phyloP scores from a whole-genome alignment of 2,888 invertebrate species.

The Miltochrista miniata region DNA sequence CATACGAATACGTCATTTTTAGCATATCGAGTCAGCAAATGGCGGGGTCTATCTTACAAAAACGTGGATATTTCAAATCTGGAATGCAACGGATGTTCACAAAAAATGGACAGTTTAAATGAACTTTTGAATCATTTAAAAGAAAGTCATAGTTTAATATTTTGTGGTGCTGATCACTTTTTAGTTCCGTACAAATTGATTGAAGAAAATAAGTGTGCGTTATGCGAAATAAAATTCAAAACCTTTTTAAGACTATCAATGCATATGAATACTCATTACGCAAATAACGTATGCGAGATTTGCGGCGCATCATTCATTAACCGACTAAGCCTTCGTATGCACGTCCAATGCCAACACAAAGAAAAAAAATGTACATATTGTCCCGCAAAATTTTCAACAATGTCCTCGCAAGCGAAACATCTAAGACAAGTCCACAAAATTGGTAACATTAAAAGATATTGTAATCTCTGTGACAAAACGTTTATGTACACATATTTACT shows the following conservation, averaged over 20 bases:
- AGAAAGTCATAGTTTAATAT: conserved; percentile 38
- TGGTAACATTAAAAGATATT: conserved; percentile 24
- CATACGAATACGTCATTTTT: conserved; percentile 40
- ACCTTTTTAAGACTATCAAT: conserved; percentile 44
- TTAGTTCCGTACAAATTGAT: conserved; percentile 51
- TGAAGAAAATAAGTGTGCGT: conserved; percentile 40
- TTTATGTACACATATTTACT: conserved; percentile 45
- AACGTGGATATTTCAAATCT: conserved; percentile 57
- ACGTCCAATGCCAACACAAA: conserved; percentile 43
- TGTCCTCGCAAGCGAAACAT: conserved; percentile 23
- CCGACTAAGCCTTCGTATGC: conserved; percentile 45
- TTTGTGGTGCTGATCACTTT: conserved; percentile 39
- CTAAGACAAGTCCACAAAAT: conserved; percentile 27
- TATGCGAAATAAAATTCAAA: conserved; percentile 45
- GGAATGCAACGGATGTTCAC: conserved; percentile 48
- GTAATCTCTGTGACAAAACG: conserved; percentile 38
- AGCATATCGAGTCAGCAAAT: conserved; percentile 33
- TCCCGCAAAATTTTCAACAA: conserved; percentile 37
- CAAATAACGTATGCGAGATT: conserved; percentile 52
- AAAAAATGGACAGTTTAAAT: conserved; percentile 32
- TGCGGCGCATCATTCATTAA: conserved; percentile 54
- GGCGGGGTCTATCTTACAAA: conserved; percentile 44
- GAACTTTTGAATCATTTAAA: conserved; percentile 46
- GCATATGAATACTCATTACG: conserved; percentile 57
- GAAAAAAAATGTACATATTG: conserved; percentile 52